Percentiles rank a stretch among this genome's conserved stretches.
Conservation (phyloP, 2,888 invertebrate genomes). For the Liopterus haemorrhoidalis region DNA sequence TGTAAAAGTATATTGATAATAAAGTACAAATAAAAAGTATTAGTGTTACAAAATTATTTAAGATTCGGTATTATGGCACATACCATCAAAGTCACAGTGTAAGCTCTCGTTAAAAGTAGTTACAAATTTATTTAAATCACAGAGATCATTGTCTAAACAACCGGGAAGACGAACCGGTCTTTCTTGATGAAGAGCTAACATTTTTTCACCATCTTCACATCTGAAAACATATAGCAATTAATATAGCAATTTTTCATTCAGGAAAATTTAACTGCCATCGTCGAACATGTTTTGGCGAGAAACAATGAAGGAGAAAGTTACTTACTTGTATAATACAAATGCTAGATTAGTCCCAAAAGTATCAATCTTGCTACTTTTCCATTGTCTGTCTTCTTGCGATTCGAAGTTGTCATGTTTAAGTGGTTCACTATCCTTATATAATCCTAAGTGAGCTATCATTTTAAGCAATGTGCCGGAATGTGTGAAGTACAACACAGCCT, state of each 20-base stretch:
- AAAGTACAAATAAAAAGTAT: conserved; percentile 1
- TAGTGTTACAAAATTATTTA: background rate
- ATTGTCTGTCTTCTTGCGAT: conserved; percentile 39
- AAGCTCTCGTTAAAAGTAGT: conserved; percentile 55
- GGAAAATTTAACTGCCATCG: too few species aligned
- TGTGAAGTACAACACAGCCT: conserved; percentile 55
- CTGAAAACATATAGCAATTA: too few species aligned
- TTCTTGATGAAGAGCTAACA: conserved; percentile 73
- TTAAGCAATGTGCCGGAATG: conserved; percentile 80
- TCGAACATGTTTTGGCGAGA: too few species aligned
- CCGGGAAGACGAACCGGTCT: conserved; percentile 60
- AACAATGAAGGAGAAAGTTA: too few species aligned
- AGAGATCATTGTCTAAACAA: conserved; percentile 60
- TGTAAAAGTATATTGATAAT: background rate
- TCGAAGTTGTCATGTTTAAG: conserved; percentile 49
- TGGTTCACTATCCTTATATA: conserved; percentile 60
- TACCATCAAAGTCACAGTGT: conserved; percentile 60
- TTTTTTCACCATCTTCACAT: conserved; percentile 45
- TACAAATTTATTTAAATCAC: conserved; percentile 55
- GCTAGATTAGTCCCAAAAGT: conserved; percentile 75
- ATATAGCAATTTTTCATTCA: too few species aligned
- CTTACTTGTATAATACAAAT: conserved; percentile 48
- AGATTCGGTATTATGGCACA: conserved; percentile 54
- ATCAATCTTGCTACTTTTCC: conserved; percentile 59
- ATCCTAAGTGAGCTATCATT: conserved; percentile 62